Conservation (phyloP, 2,797 vertebrate species). For the Pelochelys cantorii region DNA sequence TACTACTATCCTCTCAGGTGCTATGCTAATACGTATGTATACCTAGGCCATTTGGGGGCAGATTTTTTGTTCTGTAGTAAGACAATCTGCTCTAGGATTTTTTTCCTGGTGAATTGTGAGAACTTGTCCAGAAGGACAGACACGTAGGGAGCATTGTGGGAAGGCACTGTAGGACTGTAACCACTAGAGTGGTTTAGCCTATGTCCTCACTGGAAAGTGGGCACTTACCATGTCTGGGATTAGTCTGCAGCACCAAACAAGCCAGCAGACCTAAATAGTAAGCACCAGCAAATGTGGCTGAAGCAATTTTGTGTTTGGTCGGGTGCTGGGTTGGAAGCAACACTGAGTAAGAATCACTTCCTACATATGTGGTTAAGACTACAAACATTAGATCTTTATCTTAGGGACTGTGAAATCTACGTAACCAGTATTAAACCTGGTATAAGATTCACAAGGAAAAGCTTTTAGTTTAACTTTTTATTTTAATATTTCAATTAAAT, state of each 20-base stretch:
- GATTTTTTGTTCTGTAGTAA: not conserved
- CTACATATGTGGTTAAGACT: not conserved
- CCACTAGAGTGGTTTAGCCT: not conserved
- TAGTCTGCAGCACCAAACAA: too few relatives aligned
- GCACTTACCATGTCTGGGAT: too few relatives aligned
- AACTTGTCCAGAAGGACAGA: not conserved
- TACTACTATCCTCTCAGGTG: not conserved
- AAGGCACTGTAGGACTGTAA: not conserved
- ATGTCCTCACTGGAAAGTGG: not conserved
- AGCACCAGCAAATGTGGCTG: slow-evolving; percentile 5
- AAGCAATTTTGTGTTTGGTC: slow-evolving; percentile 10
- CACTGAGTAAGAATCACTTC: not conserved
- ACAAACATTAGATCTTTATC: not conserved
- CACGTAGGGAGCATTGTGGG: not conserved
- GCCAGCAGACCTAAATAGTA: not conserved
- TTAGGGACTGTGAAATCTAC: not conserved
- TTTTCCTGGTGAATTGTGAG: not conserved
- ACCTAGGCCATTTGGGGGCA: not conserved
- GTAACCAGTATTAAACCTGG: not conserved
- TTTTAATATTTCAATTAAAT: too few relatives aligned
- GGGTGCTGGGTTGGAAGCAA: not conserved
- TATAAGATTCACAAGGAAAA: not conserved
- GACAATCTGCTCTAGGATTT: not conserved
- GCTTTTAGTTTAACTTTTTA: too few relatives aligned
- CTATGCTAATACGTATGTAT: not conserved